Conservation (phyloP, 64 coral and sea anemone genomes). For the Pocillopora verrucosa region DNA sequence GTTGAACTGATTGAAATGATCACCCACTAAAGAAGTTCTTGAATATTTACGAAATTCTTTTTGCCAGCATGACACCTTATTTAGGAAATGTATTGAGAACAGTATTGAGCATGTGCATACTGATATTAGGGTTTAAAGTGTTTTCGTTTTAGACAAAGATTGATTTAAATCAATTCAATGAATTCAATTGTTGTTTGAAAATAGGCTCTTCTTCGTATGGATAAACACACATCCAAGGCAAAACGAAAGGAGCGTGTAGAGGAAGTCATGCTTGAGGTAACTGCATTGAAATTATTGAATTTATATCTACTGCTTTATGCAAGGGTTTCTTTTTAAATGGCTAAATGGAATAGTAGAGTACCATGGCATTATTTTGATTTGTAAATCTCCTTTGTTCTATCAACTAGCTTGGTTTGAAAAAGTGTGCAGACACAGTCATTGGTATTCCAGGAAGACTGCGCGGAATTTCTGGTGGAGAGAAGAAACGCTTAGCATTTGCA, state of each 20-base stretch:
- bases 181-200: neutral
- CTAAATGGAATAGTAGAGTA: neutral
- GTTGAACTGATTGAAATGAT: too few species aligned
- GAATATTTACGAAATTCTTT: too few species aligned
- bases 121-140: too few species aligned
- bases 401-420: conserved; percentile 69
- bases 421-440: conserved; percentile 88
- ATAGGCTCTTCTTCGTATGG: conserved; percentile 89
- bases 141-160: too few species aligned
- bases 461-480: conserved; percentile 89
- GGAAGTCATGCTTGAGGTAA: conserved; percentile 76
- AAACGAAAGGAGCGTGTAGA: conserved; percentile 72
- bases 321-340: too few species aligned
- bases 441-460: conserved; percentile 70
- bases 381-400: neutral
- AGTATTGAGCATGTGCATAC: too few species aligned
- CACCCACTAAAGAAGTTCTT: too few species aligned
- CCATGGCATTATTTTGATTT: neutral
- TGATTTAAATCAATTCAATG: too few species aligned
- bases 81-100: too few species aligned
- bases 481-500: conserved; percentile 85
- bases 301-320: too few species aligned
- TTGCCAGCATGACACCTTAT: too few species aligned
- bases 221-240: conserved; percentile 63
- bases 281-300: neutral